phyloP scores from a whole-genome alignment of 1,140 invertebrate genomes.

The Heliconius melpomene region DNA sequence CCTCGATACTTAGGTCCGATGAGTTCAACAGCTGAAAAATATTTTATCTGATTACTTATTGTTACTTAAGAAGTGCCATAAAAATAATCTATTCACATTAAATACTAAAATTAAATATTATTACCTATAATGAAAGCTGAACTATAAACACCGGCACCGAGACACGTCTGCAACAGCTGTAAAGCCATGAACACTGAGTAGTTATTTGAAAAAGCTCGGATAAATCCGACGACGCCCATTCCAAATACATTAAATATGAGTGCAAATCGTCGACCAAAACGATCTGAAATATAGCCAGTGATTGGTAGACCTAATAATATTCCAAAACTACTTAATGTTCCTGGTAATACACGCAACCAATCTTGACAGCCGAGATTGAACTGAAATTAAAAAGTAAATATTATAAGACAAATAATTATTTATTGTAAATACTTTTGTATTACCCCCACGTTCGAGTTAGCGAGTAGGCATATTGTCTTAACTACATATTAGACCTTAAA shows the following conservation, averaged over 20 bases:
- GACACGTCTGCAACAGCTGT: conserved; percentile 84
- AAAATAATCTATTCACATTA: too few species aligned
- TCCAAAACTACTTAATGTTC: conserved; percentile 56
- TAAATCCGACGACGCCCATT: conserved; percentile 82
- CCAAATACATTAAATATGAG: conserved; percentile 83
- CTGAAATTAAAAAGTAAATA: conserved; percentile 44
- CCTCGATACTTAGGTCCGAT: conserved; percentile 17
- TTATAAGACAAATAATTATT: background rate
- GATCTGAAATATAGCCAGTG: conserved; percentile 81
- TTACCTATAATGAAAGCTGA: conserved; percentile 70
- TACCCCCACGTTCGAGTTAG: too few species aligned
- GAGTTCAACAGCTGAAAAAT: conserved; percentile 9
- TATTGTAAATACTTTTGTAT: too few species aligned
- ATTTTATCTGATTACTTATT: too few species aligned
- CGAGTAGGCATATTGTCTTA: too few species aligned
- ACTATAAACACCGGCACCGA: conserved; percentile 70
- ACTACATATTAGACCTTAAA: too few species aligned
- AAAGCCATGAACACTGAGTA: conserved; percentile 84
- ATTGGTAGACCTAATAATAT: conserved; percentile 58
- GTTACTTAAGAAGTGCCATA: too few species aligned
- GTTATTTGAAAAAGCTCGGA: conserved; percentile 84
- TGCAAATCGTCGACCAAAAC: conserved; percentile 82
- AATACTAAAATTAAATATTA: too few species aligned
- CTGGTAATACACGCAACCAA: conserved; percentile 55
- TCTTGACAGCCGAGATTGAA: conserved; percentile 62